Evolutionary conservation across 2,888 invertebrate species (phyloP), one percentile per base, ranked within the genome.

Genomic region (Temnothorax ravouxi): DNA sequence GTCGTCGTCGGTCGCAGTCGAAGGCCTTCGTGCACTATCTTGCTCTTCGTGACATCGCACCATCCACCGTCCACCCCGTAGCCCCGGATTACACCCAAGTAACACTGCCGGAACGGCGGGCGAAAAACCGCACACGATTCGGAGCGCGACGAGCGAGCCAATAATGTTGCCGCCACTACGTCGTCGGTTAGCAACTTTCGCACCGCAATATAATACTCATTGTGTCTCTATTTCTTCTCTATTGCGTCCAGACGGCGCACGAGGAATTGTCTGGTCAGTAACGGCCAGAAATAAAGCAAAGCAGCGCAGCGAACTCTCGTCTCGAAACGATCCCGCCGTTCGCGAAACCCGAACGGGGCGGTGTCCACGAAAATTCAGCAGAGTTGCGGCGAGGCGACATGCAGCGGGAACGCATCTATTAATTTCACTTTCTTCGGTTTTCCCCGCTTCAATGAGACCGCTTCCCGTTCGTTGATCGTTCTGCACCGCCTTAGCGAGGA

Each of bases 341-440:
- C 44, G 59, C 59, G 74, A 76, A 76, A 52, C 38, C 18, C 34
- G 29, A 59, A 29, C 11, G 25, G 25, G 25, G 25, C 21, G 34
- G 18, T 18, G 18, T 11, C n/a, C 54, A 41, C 1, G 44, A 67
- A 54, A 44, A 54, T 67, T 47, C 67, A 21, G 5, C 62, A 34
- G 34, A 34, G 34, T 34, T 6, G 34, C 5, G 34, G 34, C 34
- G 34, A 34, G 34, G 34, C 34, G 34, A 6, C 34, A 29, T 29
- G 29, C 34, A 6, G 5, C 34, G 34, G 44, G 18, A 25, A 15
- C 34, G 67, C 47, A 67, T 21, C 69, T 69, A 79, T 79, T 79
- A 79, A 79, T 79, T 79, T 79, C 59, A 69, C 69, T 79, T 79
- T 69, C 79, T 59, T 34, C 56, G 34, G 29, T 41, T 64, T 15